Evolutionary conservation across 2,888 invertebrate genomes (phyloP).

Genomic region (Hyposoter didymator): DNA sequence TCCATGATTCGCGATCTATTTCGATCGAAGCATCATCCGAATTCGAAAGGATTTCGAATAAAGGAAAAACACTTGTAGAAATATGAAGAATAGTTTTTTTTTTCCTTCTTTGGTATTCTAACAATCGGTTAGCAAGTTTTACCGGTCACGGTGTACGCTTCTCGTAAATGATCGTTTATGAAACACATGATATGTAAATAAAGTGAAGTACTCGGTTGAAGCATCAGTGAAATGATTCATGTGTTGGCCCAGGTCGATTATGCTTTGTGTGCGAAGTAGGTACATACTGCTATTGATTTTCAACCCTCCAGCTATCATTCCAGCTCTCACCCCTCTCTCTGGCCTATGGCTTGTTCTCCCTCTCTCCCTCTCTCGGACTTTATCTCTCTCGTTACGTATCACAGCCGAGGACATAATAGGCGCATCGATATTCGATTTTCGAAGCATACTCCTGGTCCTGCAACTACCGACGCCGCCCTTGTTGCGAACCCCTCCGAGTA

Average conservation of each 20-base stretch:
- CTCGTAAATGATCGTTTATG: constrained; percentile 42
- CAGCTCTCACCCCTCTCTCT: constrained; percentile 38
- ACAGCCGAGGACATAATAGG: constrained; percentile 73
- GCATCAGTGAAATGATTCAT: constrained; percentile 54
- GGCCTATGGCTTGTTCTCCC: constrained; percentile 37
- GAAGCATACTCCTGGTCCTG: constrained; percentile 68
- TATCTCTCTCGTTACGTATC: constrained; percentile 51
- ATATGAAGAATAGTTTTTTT: neutral
- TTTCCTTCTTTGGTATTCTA: neutral
- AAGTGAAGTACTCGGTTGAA: constrained; percentile 29
- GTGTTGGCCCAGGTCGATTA: constrained; percentile 74
- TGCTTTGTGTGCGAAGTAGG: constrained; percentile 77
- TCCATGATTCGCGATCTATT: neutral
- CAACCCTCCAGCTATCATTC: constrained; percentile 59
- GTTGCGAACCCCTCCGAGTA: constrained; percentile 43
- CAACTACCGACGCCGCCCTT: constrained; percentile 53
- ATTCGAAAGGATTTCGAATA: neutral
- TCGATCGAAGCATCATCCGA: neutral
- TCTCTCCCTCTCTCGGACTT: constrained; percentile 37
- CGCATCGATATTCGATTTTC: constrained; percentile 78
- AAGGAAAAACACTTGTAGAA: neutral
- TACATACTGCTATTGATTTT: constrained; percentile 76
- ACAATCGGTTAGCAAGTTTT: neutral
- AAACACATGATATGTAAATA: constrained; percentile 54
- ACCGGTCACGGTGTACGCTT: neutral